phyloP scores from a whole-genome alignment of 2,888 invertebrate genomes.

The Drosophila anomelani region DNA sequence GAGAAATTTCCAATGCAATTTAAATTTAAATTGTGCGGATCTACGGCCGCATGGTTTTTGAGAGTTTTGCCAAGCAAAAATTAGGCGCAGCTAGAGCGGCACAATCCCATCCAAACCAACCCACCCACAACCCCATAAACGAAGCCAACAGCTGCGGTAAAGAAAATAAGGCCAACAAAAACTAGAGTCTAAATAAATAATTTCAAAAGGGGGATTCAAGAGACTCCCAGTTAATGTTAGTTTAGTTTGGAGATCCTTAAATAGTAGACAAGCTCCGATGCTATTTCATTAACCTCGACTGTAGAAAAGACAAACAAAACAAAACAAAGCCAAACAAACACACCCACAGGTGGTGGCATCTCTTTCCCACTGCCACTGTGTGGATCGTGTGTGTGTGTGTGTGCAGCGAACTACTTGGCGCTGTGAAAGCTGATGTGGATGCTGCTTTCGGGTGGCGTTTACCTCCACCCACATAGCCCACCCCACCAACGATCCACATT shows the following conservation, averaged over 20 bases:
- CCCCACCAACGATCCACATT: conserved; percentile 42
- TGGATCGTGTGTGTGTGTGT: conserved; percentile 56
- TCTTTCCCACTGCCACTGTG: conserved; percentile 38
- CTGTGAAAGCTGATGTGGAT: conserved; percentile 58
- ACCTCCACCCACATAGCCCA: conserved; percentile 31
- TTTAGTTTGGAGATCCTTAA: no score
- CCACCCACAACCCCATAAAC: conserved; percentile 3
- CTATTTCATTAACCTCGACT: neutral
- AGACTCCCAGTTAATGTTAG: no score
- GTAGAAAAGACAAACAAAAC: neutral
- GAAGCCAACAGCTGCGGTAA: conserved; percentile 6
- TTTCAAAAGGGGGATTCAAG: no score
- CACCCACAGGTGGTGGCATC: conserved; percentile 6
- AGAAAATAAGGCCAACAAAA: neutral
- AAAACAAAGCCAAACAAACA: conserved; percentile 4
- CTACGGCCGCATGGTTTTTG: conserved; percentile 81
- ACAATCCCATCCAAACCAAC: conserved; percentile 18
- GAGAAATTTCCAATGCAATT: conserved; percentile 70
- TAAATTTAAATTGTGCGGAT: conserved; percentile 80
- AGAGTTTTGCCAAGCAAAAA: conserved; percentile 58
- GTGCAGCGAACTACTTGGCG: conserved; percentile 55
- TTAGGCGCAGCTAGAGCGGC: conserved; percentile 22
- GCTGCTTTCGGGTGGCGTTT: conserved; percentile 32
- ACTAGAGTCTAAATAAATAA: neutral
- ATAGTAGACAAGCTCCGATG: no score